Percentiles rank a stretch among this genome's conserved stretches.
These are phyloP conservation scores for Coptodon rendalli DNA, from an alignment of 2,113 vertebrate genomes.

Conservation along the genomic window DNA sequence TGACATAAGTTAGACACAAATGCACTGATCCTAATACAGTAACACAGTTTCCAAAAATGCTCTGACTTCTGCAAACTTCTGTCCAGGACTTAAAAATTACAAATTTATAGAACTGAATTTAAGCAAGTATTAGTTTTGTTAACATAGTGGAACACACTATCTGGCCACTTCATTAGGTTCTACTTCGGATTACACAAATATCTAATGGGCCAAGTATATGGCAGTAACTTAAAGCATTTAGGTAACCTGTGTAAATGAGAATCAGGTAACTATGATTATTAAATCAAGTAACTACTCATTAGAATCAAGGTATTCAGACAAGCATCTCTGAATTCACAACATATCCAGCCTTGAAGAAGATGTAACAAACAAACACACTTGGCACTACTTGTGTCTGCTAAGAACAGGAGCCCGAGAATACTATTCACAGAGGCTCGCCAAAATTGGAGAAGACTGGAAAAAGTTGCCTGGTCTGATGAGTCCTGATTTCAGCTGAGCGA, in stretches of 20 bases:
- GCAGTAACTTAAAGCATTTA: background rate
- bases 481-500: background rate
- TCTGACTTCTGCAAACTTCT: background rate
- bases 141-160: background rate
- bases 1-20: background rate
- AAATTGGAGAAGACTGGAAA: background rate
- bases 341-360: background rate
- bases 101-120: background rate
- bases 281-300: background rate
- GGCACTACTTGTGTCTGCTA: background rate
- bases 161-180: background rate
- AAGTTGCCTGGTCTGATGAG: background rate
- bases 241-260: background rate
- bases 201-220: background rate
- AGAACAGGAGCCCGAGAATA: background rate
- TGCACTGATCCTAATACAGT: background rate
- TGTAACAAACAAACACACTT: background rate
- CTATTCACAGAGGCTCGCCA: rapidly evolving
- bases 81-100: background rate
- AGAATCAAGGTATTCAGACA: background rate
- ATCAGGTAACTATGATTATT: background rate
- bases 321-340: background rate
- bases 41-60: background rate
- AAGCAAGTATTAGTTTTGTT: background rate
- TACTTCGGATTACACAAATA: background rate